Conservation (phyloP, 2,113 vertebrate species). For the Anguilla japonica region DNA sequence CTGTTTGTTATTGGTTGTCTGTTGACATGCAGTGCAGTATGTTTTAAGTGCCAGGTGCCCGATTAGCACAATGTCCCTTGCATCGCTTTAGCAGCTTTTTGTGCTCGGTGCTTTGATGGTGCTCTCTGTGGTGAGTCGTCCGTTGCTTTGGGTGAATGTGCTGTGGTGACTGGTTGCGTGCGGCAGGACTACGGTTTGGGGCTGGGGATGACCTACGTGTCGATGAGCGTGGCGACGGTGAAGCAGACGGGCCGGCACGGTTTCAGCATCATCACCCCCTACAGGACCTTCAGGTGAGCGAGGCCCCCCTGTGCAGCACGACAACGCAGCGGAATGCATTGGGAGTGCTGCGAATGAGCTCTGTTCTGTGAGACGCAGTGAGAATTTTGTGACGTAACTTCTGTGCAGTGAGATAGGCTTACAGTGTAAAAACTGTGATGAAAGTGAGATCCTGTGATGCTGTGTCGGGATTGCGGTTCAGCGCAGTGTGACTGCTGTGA, state of each 20-base stretch:
- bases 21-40: neutral
- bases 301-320: neutral
- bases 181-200: slow-evolving; percentile 61
- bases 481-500: no score
- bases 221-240: slow-evolving; percentile 64
- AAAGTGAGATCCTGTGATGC: no score
- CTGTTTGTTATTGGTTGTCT: neutral
- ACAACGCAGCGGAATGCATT: no score
- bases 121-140: neutral
- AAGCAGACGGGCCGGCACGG: slow-evolving; percentile 59
- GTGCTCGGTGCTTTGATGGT: neutral
- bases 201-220: slow-evolving; percentile 62
- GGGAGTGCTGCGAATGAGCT: no score
- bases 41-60: neutral
- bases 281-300: slow-evolving; percentile 68
- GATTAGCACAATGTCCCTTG: neutral
- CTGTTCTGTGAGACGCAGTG: no score
- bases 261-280: slow-evolving; percentile 68
- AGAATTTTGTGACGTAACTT: no score
- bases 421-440: no score
- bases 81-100: neutral
- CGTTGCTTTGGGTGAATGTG: neutral
- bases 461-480: no score
- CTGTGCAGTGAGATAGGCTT: no score
- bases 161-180: neutral